These are phyloP conservation scores for Coenonympha arcania DNA, from an alignment of 2,888 invertebrate species.

Conservation along the genomic window DNA sequence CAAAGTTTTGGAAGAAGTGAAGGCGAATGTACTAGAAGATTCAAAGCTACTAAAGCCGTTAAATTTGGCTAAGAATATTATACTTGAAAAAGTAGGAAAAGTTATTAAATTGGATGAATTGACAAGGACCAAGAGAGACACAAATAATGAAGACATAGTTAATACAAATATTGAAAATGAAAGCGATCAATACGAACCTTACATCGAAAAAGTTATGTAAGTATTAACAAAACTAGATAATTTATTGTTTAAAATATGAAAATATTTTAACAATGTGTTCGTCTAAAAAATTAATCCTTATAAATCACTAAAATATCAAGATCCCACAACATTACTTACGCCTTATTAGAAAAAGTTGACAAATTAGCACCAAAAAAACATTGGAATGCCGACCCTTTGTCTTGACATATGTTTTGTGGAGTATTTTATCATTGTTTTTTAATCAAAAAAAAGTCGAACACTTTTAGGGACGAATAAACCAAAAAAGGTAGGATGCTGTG, in stretches of 20 bases:
- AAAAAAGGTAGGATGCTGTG: not conserved
- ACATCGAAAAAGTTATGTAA: constrained; percentile 53
- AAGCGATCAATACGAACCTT: constrained; percentile 39
- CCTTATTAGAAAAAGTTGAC: constrained; percentile 41
- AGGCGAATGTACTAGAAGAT: constrained; percentile 46
- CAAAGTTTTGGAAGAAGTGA: constrained; percentile 49
- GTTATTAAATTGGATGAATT: constrained; percentile 47
- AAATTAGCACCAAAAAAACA: constrained; percentile 43
- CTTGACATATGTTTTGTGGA: constrained; percentile 32
- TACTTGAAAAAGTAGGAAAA: constrained; percentile 54
- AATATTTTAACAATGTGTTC: no score
- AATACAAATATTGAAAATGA: constrained; percentile 8
- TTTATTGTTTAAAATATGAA: no score
- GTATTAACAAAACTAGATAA: no score
- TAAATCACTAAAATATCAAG: constrained; percentile 26
- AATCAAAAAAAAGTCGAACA: constrained; percentile 15
- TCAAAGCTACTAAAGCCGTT: constrained; percentile 40
- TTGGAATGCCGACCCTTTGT: constrained; percentile 42
- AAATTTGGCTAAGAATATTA: constrained; percentile 48
- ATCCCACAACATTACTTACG: constrained; percentile 13
- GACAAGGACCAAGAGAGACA: constrained; percentile 39
- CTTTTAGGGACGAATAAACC: constrained; percentile 8
- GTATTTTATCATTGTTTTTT: constrained; percentile 24
- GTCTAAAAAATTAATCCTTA: constrained; percentile 20
- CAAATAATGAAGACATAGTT: not conserved